Conservation (phyloP, 2,888 invertebrate genomes). For the Ashinkailepas kermadecensis region DNA sequence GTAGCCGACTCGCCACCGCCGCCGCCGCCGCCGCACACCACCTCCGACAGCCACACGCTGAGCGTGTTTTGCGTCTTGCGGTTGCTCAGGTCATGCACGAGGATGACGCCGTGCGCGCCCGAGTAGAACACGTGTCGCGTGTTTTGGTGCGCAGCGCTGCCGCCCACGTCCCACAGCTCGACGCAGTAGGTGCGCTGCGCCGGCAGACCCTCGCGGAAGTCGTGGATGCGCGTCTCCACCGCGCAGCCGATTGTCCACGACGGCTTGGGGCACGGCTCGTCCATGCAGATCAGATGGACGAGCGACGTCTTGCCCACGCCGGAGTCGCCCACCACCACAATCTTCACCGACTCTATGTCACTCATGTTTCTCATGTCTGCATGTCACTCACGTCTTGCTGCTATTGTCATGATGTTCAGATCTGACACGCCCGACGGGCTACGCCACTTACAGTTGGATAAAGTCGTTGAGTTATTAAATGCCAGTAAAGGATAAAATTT, state of each 20-base stretch:
- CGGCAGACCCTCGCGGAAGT: conserved; percentile 88
- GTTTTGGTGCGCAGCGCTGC: conserved; percentile 84
- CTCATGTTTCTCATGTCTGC: background rate
- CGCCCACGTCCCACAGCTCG: conserved; percentile 96
- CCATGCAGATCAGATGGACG: conserved; percentile 81
- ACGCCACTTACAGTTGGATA: too few relatives aligned
- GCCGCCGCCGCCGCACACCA: conserved; percentile 59
- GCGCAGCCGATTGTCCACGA: conserved; percentile 96
- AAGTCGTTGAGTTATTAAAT: too few relatives aligned
- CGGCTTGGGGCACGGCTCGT: conserved; percentile 73
- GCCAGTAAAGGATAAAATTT: too few relatives aligned
- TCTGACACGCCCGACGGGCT: too few relatives aligned
- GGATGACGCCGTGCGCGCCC: conserved; percentile 83
- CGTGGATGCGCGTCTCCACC: conserved; percentile 90
- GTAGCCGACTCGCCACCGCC: conserved; percentile 8
- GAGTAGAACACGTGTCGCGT: conserved; percentile 91
- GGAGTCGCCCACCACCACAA: conserved; percentile 85
- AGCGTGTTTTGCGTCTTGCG: conserved; percentile 90
- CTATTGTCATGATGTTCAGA: too few relatives aligned
- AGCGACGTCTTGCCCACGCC: conserved; percentile 97
- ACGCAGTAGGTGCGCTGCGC: conserved; percentile 84
- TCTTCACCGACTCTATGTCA: conserved; percentile 38
- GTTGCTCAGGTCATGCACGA: conserved; percentile 95
- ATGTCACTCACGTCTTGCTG: too few relatives aligned
- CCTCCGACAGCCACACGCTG: conserved; percentile 85